phyloP scores from a whole-genome alignment of 2,113 vertebrate genomes.

The Nipponia nippon region DNA sequence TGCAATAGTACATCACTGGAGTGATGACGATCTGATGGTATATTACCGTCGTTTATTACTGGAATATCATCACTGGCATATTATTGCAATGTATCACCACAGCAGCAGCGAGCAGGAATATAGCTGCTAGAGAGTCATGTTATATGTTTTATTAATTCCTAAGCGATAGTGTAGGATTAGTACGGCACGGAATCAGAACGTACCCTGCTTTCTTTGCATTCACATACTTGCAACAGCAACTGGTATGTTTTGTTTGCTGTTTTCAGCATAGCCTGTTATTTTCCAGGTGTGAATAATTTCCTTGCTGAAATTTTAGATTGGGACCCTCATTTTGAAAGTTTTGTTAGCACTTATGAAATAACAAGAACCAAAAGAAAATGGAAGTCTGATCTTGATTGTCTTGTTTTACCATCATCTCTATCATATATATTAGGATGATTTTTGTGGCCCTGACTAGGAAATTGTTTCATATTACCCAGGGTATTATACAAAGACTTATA shows the following conservation, averaged over 20 bases:
- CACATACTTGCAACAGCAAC: background rate
- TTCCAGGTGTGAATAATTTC: background rate
- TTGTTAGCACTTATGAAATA: background rate
- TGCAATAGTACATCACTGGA: background rate
- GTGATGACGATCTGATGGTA: slow-evolving; percentile 40
- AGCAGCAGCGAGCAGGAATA: slow-evolving; percentile 47
- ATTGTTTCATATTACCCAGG: background rate
- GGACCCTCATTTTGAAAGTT: background rate
- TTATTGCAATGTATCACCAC: slow-evolving; percentile 63
- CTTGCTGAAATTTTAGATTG: background rate
- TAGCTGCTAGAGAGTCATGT: background rate
- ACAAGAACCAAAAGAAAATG: background rate
- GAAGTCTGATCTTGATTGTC: background rate
- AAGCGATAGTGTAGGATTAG: background rate
- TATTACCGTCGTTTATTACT: slow-evolving; percentile 65
- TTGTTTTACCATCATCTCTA: background rate
- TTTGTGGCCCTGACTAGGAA: background rate
- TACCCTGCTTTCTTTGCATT: background rate
- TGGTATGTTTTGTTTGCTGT: background rate
- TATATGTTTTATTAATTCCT: slow-evolving; percentile 44
- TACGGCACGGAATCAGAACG: background rate
- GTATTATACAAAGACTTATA: background rate
- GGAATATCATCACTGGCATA: slow-evolving; percentile 60
- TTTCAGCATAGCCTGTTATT: background rate
- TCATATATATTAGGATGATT: background rate